Base-by-base conservation (phyloP, 1,140 invertebrate species). In the Drosophila willistoni region DNA sequence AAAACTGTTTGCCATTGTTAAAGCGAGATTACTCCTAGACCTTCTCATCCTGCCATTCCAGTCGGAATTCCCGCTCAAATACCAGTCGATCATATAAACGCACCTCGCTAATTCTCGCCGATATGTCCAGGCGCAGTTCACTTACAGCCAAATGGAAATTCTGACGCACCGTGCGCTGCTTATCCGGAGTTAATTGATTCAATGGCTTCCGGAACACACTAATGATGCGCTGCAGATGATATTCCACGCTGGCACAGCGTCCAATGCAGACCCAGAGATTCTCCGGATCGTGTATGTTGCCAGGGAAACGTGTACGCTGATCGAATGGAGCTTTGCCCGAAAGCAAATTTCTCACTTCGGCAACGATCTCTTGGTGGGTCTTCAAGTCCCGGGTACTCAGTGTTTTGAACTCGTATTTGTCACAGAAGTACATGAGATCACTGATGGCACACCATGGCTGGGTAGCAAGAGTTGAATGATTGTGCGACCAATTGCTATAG, bases 211-310 rank as follows among this genome's bases (percentile, higher is more conserved):
- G 73, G 41, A 91, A 91, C 56, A 82, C 75, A 61, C 72, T 91
- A 3, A 89, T 64, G 56, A 91, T 91, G 70, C 90, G 79, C 25
- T 91, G 84, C 63, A 91, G 68, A 54, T 91, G 90, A 39, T 91
- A 91, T 55, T 91, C 90, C 12, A 91, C 81, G 59, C 90, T 84
- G 62, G 90, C 83, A 39, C 90, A 90, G 17, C 90, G 86, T 2
- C 90, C 79, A 29, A 91, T 90, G 68, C 90, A 91, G 3, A 91
- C 81, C 86, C 83, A 91, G n/a, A 91, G 63, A 62, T 91, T 91
- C 79, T 91, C 90, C 39, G 90, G 83, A 70, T 90, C 90, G 42
- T 81, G 83, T 10, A 91, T 91, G 75, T 91, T 86, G 55, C 74
- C 86, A 6, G 90, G 90, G 39, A 91, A 91, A 5, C 90, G 83